These are phyloP conservation scores for Eurypyga helias DNA, from an alignment of 2,113 vertebrate species.

Conservation along the genomic window DNA sequence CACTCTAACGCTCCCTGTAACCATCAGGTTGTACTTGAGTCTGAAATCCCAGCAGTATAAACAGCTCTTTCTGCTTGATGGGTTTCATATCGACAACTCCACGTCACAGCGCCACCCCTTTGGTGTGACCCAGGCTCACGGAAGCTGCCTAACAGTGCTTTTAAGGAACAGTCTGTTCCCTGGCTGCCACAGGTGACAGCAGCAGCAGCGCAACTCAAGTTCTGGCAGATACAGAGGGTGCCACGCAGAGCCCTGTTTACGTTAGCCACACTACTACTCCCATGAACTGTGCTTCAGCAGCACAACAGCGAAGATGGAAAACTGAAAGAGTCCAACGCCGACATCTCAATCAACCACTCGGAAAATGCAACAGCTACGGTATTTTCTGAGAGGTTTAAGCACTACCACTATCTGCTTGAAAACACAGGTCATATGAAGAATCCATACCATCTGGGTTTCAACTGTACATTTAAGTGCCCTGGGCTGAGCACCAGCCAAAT, in stretches of 20 bases:
- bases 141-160: neutral
- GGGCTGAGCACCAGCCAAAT: neutral
- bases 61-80: neutral
- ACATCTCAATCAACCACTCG: accelerated
- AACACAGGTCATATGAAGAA: neutral
- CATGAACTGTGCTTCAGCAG: neutral
- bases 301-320: neutral
- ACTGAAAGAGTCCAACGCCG: accelerated
- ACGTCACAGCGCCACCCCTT: neutral
- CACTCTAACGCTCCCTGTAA: neutral
- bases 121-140: accelerated
- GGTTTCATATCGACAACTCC: neutral
- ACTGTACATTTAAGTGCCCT: neutral
- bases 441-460: neutral
- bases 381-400: neutral
- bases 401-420: neutral
- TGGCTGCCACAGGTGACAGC: neutral
- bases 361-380: accelerated
- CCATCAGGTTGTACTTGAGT: neutral
- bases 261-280: accelerated
- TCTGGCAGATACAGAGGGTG: neutral
- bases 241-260: neutral
- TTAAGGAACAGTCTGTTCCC: neutral
- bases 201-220: neutral
- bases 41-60: neutral